phyloP scores from a whole-genome alignment of 2,113 vertebrate species.

The Gambusia affinis region DNA sequence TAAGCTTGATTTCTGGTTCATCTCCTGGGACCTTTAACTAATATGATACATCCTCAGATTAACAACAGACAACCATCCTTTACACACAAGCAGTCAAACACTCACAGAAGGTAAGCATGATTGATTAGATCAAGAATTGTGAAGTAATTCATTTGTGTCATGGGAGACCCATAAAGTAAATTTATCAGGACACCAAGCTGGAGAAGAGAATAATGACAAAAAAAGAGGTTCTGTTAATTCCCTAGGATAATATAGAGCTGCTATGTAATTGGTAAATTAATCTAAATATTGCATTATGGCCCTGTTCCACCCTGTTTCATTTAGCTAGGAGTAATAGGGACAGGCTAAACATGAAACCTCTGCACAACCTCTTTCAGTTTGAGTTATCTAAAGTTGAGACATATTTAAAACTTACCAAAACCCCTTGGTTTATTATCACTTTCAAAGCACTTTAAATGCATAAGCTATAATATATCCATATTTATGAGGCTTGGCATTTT shows the following conservation, averaged over 20 bases:
- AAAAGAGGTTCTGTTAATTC: conserved; percentile 45
- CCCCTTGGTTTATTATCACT: conserved; percentile 20
- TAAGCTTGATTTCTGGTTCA: not conserved
- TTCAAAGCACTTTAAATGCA: conserved; percentile 16
- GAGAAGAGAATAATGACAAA: conserved; percentile 30
- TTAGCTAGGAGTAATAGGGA: conserved; percentile 18
- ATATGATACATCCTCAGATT: not conserved
- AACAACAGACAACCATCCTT: not conserved
- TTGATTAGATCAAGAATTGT: conserved; percentile 70
- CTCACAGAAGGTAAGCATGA: conserved; percentile 52
- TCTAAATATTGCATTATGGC: conserved; percentile 9
- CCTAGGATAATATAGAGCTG: not conserved
- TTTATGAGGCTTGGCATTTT: conserved; percentile 5
- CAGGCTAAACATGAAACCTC: conserved; percentile 19
- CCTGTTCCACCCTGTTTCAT: conserved; percentile 20
- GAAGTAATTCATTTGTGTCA: conserved; percentile 68
- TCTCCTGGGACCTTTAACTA: not conserved
- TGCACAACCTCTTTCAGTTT: not conserved
- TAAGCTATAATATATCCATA: not conserved
- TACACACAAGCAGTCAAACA: conserved; percentile 1
- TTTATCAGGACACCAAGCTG: conserved; percentile 40
- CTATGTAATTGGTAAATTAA: conserved; percentile 17
- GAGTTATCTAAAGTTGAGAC: conserved; percentile 34
- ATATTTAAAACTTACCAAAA: conserved; percentile 20
- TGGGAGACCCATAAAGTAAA: conserved; percentile 61